These are phyloP conservation scores for Pseudocheirus occidentalis DNA, from an alignment of 2,797 vertebrate species.

Conservation along the genomic window DNA sequence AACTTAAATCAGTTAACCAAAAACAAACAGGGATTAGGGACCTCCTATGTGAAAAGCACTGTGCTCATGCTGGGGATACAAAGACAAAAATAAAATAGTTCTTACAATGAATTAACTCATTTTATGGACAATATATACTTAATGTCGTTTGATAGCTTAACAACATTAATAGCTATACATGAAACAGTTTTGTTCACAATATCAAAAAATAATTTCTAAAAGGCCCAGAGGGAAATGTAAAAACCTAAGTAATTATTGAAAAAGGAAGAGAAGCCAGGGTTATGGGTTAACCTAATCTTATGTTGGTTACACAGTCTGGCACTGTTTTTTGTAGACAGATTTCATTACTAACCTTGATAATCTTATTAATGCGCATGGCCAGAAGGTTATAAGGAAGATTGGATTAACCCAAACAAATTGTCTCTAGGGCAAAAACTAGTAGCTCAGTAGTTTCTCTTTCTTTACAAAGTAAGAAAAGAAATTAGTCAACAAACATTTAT, in stretches of 20 bases:
- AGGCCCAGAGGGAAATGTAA: neutral
- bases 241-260: neutral
- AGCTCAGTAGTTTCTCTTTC: neutral
- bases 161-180: too few species aligned
- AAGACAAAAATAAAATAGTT: neutral
- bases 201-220: neutral
- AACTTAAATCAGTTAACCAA: neutral
- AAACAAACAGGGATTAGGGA: neutral
- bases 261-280: neutral
- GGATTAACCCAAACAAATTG: neutral
- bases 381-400: neutral
- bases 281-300: neutral
- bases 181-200: neutral
- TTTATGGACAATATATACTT: neutral
- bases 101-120: neutral
- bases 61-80: neutral
- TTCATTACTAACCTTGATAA: neutral
- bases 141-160: neutral
- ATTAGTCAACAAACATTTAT: neutral
- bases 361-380: neutral
- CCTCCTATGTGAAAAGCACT: neutral
- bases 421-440: neutral
- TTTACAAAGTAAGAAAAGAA: neutral
- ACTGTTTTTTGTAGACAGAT: neutral
- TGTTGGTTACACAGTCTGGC: neutral